phyloP scores from a whole-genome alignment of 2,113 vertebrate genomes.

The Okapia johnstoni region DNA sequence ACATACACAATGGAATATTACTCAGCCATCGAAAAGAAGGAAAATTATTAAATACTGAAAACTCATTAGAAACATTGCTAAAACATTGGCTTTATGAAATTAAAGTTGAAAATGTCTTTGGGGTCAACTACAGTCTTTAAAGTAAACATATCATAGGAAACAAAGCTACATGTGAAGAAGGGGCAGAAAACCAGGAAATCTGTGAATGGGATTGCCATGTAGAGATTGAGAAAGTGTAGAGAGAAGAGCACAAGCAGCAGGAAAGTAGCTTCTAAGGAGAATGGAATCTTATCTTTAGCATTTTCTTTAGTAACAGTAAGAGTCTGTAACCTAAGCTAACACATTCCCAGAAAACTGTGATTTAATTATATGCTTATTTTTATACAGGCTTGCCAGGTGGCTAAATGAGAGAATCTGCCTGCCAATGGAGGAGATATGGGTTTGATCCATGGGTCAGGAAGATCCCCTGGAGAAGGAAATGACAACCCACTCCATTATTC shows the following conservation, averaged over 20 bases:
- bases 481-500: background rate
- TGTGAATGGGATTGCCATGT: accelerated
- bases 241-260: too few relatives aligned
- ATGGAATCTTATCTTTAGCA: accelerated
- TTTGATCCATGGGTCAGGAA: background rate
- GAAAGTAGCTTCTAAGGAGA: background rate
- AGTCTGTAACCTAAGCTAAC: background rate
- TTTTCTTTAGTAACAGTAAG: background rate
- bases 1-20: background rate
- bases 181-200: accelerated
- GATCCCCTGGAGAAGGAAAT: background rate
- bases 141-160: background rate
- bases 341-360: background rate
- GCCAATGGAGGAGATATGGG: background rate
- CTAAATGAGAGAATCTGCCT: background rate
- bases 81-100: background rate
- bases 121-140: background rate
- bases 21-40: background rate
- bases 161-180: background rate
- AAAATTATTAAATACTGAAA: background rate
- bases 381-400: background rate
- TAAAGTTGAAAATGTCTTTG: background rate
- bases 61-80: background rate
- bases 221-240: background rate
- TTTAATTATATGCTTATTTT: background rate